Evolutionary conservation across 1,140 invertebrate species (phyloP), one percentile per base, ranked within the genome.

Genomic region (Diplogasteroides magnus): DNA sequence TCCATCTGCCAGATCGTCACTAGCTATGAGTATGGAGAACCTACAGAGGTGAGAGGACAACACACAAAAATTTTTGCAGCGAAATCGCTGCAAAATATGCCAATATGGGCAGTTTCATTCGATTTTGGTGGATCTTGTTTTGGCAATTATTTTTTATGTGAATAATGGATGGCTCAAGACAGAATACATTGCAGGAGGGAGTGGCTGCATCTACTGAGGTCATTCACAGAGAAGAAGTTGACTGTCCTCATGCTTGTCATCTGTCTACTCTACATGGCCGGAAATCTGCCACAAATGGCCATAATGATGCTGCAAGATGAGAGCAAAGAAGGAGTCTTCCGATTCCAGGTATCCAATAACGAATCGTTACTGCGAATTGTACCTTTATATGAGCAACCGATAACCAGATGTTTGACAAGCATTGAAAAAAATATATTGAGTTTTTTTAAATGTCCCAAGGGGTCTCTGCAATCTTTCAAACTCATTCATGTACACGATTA

Each of bases 281-380:
- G 78, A 29, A 80, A 80, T 31, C 37, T 80, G 13, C 78, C 78
- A 14, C 78, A 80, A 67, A 82, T 78, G 55, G 66, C 77, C n/a
- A 75, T 82, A 6, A 80, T 80, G 78, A 69, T 81, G 6, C 28
- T 82, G 23, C 78, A 80, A 68, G 82, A 79, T 55, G 78, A 80
- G 37, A 58, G 73, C 14, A 75, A 78, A 64, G 78, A 78, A 27
- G 57, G 72, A 29, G 61, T 71, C 26, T 80, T 62, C 60, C 66
- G 75, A 23, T 80, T 82, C 59, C 78, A 80, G 64, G 78, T 78
- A 31, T n/a, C n/a, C n/a, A n/a, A n/a, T n/a, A n/a, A n/a, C n/a
- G n/a, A n/a, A n/a, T n/a, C n/a, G n/a, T n/a, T n/a, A n/a, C n/a
- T n/a, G n/a, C n/a, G n/a, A n/a, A n/a, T n/a, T n/a, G n/a, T n/a